A percentile compares a stretch with the other conserved stretches of the same genome.
Evolutionary conservation across 2,113 vertebrate species (phyloP).

Genomic region (Diadophis punctatus): DNA sequence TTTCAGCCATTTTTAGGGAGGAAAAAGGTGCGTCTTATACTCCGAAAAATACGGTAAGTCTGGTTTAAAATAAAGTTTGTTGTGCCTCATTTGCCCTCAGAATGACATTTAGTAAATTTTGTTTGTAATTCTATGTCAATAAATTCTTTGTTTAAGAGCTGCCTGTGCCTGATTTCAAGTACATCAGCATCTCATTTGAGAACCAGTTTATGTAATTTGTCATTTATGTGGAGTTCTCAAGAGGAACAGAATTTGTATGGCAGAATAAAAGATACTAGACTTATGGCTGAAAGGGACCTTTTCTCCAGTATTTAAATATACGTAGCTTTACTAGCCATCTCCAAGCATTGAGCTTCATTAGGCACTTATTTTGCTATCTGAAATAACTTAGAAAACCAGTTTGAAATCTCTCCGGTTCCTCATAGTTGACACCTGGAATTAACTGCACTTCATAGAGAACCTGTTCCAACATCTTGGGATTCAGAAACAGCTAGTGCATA

Average conservation of each 20-base stretch:
- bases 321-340: background rate
- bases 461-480: background rate
- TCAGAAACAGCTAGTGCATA: background rate
- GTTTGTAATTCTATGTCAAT: background rate
- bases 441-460: background rate
- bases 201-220: background rate
- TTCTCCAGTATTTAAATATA: background rate
- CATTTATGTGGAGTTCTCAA: background rate
- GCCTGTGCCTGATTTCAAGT: background rate
- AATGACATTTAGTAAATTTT: background rate
- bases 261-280: background rate
- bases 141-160: background rate
- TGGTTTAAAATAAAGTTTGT: background rate
- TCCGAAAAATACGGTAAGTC: too few species aligned
- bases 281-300: background rate
- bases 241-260: background rate
- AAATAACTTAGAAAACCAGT: background rate
- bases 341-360: background rate
- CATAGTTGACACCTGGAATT: background rate
- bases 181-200: background rate
- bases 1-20: too few species aligned
- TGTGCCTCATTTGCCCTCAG: background rate
- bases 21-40: too few species aligned
- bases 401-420: background rate
- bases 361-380: background rate